Percentiles rank a stretch among this genome's conserved stretches.
These are phyloP conservation scores for Sterna hirundo DNA, from an alignment of 2,113 vertebrate species.

Conservation along the genomic window DNA sequence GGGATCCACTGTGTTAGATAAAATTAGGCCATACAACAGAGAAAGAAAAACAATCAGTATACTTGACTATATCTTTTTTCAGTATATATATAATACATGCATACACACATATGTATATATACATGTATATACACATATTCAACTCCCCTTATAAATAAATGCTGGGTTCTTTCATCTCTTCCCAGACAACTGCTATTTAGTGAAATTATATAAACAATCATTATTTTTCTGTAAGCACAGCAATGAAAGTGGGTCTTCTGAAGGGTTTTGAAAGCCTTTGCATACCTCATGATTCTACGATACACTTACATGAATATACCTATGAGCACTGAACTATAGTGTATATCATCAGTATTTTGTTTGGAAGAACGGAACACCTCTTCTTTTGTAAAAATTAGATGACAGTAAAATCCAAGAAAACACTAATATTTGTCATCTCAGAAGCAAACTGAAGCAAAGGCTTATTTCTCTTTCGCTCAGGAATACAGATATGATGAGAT, in stretches of 20 bases:
- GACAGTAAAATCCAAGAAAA: background rate
- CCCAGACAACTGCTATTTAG: background rate
- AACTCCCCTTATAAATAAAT: background rate
- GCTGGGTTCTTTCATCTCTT: background rate
- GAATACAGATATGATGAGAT: background rate
- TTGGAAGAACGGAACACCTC: background rate
- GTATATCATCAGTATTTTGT: background rate
- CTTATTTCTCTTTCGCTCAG: background rate
- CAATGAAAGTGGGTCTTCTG: background rate
- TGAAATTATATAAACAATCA: background rate
- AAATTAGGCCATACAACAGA: background rate
- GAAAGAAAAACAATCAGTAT: background rate
- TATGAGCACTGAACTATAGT: background rate
- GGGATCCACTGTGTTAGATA: background rate
- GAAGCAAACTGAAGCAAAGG: background rate
- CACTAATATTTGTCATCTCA: background rate
- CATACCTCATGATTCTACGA: background rate
- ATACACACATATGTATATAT: background rate
- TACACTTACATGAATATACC: background rate
- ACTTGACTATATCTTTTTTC: background rate
- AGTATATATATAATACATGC: background rate
- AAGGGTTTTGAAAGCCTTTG: background rate
- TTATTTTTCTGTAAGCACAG: background rate
- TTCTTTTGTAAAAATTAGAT: background rate
- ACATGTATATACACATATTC: background rate